phyloP scores from a whole-genome alignment of 2,888 invertebrate species.

The Cacoxenus indagator region DNA sequence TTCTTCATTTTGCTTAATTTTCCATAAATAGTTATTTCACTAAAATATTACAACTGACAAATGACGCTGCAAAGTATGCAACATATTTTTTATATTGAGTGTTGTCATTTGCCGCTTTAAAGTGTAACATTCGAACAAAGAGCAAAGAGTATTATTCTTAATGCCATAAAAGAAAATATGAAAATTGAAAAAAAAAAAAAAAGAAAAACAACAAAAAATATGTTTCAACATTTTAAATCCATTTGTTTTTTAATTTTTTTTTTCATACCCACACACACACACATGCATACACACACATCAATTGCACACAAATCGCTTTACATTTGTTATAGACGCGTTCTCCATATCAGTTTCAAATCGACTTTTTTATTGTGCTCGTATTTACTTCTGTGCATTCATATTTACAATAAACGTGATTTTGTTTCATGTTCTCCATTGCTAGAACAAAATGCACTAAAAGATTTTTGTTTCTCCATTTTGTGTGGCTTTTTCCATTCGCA shows the following conservation, averaged over 20 bases:
- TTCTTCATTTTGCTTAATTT: too few species aligned
- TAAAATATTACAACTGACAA: too few species aligned
- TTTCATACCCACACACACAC: background rate
- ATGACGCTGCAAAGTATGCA: background rate
- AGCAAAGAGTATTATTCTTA: background rate
- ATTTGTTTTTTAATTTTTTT: background rate
- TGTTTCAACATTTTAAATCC: background rate
- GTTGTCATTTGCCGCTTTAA: background rate
- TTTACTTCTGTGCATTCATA: conserved; percentile 46
- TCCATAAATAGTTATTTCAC: too few species aligned
- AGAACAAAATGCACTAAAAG: background rate
- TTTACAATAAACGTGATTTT: conserved; percentile 36
- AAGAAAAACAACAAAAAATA: background rate
- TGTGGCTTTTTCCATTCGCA: background rate
- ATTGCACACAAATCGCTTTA: conserved; percentile 51
- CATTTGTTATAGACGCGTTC: conserved; percentile 45
- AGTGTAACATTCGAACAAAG: background rate
- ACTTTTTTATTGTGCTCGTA: conserved; percentile 37
- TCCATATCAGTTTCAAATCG: conserved; percentile 42
- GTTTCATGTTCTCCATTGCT: background rate
- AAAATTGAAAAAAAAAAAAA: background rate
- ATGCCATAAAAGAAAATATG: background rate
- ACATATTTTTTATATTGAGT: background rate
- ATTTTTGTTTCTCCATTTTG: background rate
- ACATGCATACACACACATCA: background rate